Evolutionary conservation across 2,797 vertebrate species (phyloP).

Genomic region (Fringilla coelebs): DNA sequence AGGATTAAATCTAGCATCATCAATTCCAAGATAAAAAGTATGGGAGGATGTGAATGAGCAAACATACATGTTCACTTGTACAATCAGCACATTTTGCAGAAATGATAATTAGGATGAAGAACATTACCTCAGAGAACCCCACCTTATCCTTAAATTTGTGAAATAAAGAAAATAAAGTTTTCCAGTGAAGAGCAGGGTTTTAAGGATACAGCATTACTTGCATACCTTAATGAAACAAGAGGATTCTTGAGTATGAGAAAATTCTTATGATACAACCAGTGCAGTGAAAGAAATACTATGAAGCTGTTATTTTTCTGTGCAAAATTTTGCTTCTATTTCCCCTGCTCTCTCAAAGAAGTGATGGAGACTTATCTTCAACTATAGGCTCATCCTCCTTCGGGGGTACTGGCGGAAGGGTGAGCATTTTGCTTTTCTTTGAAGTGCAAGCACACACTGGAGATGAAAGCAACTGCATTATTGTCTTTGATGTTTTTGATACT

Average conservation of each 20-base stretch:
- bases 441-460: conserved; percentile 72
- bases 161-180: not conserved
- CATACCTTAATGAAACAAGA: not conserved
- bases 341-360: conserved; percentile 43
- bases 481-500: conserved; percentile 80
- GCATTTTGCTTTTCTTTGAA: conserved; percentile 77
- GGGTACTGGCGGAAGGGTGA: conserved; percentile 64
- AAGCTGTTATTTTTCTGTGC: not conserved
- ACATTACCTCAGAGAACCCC: not conserved
- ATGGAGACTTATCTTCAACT: conserved; percentile 50
- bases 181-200: not conserved
- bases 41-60: not conserved
- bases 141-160: not conserved
- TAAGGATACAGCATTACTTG: not conserved
- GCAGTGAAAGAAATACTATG: not conserved
- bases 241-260: not conserved
- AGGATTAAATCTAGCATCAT: not conserved
- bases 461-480: conserved; percentile 77
- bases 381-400: conserved; percentile 60
- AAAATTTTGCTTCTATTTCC: conserved; percentile 19
- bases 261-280: not conserved
- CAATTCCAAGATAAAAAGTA: not conserved
- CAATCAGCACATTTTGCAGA: not conserved
- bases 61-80: not conserved
- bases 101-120: not conserved